Conservation (phyloP, 2,113 vertebrate genomes). For the Chascanopsetta lugubris region DNA sequence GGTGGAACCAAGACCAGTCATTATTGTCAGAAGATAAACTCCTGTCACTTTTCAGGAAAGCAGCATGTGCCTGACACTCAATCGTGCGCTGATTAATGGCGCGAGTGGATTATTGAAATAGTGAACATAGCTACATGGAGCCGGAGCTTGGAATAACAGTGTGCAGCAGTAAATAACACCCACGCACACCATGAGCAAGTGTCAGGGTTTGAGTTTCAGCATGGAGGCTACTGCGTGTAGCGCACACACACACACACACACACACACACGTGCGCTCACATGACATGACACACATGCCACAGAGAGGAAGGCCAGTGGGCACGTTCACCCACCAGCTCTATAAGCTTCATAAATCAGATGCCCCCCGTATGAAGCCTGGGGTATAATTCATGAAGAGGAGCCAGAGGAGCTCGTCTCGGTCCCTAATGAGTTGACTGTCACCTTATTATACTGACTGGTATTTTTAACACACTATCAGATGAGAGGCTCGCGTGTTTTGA, state of each 20-base stretch:
- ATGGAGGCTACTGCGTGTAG: background rate
- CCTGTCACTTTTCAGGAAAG: constrained; percentile 10
- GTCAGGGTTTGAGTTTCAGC: constrained; percentile 24
- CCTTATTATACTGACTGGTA: too few species aligned
- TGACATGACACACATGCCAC: constrained; percentile 6
- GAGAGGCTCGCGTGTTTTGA: too few species aligned
- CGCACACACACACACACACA: background rate
- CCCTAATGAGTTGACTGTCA: too few species aligned
- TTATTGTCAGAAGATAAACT: background rate
- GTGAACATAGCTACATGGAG: background rate
- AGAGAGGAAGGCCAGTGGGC: background rate
- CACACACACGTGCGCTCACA: too few species aligned
- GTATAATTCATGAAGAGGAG: background rate
- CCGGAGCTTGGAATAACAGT: constrained; percentile 2
- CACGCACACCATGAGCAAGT: background rate
- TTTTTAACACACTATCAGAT: too few species aligned
- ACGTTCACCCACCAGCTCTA: background rate
- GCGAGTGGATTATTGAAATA: background rate
- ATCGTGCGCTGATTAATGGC: background rate
- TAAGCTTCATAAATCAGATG: background rate
- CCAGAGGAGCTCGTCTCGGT: too few species aligned
- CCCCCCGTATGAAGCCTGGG: background rate
- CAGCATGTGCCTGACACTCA: constrained; percentile 1
- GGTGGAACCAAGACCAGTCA: background rate
- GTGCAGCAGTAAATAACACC: constrained; percentile 1